These are phyloP conservation scores for Tautogolabrus adspersus DNA, from an alignment of 2,113 vertebrate genomes.

Conservation along the genomic window DNA sequence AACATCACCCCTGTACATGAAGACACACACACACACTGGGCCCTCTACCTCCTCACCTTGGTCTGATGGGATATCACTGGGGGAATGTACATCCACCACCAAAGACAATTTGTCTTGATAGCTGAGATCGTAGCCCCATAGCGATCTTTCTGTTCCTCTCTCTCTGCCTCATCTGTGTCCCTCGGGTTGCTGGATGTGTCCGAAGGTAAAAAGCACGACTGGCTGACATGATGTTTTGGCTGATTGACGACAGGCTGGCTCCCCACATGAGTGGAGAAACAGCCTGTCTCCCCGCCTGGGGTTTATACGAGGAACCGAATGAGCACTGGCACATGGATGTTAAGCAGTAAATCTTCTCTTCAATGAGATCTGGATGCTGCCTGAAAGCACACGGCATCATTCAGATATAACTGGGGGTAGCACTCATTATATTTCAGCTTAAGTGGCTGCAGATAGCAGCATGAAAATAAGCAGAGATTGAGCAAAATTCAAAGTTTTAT, in stretches of 20 bases:
- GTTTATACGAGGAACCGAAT: conserved; percentile 37
- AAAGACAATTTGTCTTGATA: conserved; percentile 69
- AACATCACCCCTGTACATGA: conserved; percentile 39
- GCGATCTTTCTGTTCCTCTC: conserved; percentile 6
- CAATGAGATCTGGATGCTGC: conserved; percentile 36
- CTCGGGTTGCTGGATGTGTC: conserved; percentile 46
- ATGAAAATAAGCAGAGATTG: conserved; percentile 6
- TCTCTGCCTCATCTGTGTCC: conserved; percentile 36
- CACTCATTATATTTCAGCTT: conserved; percentile 24
- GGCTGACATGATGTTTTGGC: conserved; percentile 51
- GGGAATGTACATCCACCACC: conserved; percentile 54
- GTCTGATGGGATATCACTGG: conserved; percentile 61
- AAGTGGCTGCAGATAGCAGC: conserved; percentile 4
- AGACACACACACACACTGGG: conserved; percentile 13
- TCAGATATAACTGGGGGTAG: conserved; percentile 3
- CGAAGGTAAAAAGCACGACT: conserved; percentile 35
- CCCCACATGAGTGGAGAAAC: conserved; percentile 17
- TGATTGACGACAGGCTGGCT: conserved; percentile 55
- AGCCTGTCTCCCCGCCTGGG: conserved; percentile 25
- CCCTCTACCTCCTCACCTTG: conserved; percentile 43
- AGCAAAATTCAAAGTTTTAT: not conserved
- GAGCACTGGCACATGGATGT: conserved; percentile 36
- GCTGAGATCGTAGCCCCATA: conserved; percentile 23
- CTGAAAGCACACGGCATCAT: conserved; percentile 14
- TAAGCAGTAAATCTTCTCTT: conserved; percentile 43